Evolutionary conservation across 2,113 vertebrate species (phyloP).

Genomic region (Lichenostomus cassidix): DNA sequence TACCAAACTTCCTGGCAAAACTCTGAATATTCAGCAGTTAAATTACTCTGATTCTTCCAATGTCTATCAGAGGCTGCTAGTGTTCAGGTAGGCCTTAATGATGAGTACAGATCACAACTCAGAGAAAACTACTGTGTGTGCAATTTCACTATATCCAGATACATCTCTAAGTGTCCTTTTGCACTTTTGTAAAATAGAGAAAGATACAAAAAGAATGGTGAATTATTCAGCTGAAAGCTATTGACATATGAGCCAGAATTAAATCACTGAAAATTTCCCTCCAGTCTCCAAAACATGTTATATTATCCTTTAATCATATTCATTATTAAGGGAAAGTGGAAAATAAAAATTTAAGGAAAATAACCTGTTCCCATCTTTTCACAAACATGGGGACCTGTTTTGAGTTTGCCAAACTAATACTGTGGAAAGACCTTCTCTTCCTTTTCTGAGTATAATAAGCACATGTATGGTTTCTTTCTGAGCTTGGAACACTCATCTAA

Average conservation of each 20-base stretch:
- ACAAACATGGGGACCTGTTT: not conserved
- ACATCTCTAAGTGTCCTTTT: not conserved
- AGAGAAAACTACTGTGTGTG: not conserved
- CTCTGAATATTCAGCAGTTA: not conserved
- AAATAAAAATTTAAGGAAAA: not conserved
- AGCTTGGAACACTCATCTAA: not conserved
- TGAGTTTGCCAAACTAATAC: not conserved
- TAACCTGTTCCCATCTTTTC: not conserved
- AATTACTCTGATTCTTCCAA: not conserved
- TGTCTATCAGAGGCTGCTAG: not conserved
- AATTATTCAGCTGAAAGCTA: not conserved
- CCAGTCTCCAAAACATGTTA: not conserved
- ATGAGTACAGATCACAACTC: fast-evolving
- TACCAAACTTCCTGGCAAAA: not conserved
- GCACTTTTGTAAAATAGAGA: not conserved
- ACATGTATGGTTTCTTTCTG: not conserved
- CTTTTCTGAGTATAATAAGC: not conserved
- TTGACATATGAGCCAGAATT: not conserved
- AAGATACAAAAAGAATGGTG: not conserved
- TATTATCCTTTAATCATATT: not conserved
- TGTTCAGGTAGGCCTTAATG: not conserved
- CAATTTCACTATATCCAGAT: not conserved
- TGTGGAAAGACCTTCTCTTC: not conserved
- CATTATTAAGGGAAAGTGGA: not conserved
- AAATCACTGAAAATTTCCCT: not conserved